Percentiles rank a stretch among this genome's conserved stretches.
These are phyloP conservation scores for Nebria brevicollis DNA, from an alignment of 2,888 invertebrate genomes.

Conservation along the genomic window DNA sequence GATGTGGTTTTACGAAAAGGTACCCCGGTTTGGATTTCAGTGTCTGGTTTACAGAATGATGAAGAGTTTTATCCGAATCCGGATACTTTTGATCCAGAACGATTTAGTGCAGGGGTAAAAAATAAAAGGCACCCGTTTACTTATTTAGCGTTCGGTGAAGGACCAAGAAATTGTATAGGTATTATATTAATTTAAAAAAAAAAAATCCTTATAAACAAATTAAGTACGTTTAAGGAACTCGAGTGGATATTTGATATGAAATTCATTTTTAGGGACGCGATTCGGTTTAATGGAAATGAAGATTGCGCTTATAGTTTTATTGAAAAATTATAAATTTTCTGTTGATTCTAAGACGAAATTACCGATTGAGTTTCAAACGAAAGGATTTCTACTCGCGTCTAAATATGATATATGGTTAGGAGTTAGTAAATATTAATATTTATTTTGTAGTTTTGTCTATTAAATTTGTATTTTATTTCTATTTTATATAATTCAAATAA, in stretches of 20 bases:
- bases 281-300: conserved; percentile 9
- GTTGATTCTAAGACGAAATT: neutral
- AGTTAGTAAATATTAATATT: neutral
- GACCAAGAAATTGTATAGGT: conserved; percentile 39
- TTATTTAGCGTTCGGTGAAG: conserved; percentile 46
- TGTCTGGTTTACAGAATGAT: conserved; percentile 36
- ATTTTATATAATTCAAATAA: neutral
- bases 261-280: neutral
- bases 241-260: neutral
- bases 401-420: conserved; percentile 6
- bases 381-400: conserved; percentile 2
- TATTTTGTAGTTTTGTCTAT: neutral
- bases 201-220: neutral
- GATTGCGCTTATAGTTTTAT: conserved; percentile 2
- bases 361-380: conserved; percentile 10
- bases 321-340: conserved; percentile 3
- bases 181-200: neutral
- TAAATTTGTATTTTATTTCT: neutral
- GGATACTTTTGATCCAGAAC: conserved; percentile 45
- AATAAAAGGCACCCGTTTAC: conserved; percentile 13
- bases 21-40: conserved; percentile 18
- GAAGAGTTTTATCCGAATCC: conserved; percentile 42
- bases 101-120: conserved; percentile 37
- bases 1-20: conserved; percentile 14
- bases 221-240: neutral